phyloP scores from a whole-genome alignment of 2,888 invertebrate genomes.

The Spilosoma lubricipeda region DNA sequence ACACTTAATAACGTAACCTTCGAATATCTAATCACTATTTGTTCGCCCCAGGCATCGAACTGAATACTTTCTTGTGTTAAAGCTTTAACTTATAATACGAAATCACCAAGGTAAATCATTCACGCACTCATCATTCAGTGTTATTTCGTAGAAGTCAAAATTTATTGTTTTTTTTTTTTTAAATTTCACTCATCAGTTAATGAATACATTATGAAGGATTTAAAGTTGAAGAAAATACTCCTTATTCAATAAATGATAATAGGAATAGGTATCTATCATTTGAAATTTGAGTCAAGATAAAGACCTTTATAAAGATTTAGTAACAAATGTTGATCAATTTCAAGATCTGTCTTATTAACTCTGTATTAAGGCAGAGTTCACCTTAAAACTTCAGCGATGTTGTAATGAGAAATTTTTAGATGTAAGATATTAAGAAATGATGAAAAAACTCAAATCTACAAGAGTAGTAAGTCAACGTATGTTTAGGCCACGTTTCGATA shows the following conservation, averaged over 20 bases:
- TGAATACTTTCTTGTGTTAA: background rate
- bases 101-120: background rate
- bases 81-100: background rate
- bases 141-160: background rate
- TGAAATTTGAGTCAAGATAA: background rate
- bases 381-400: background rate
- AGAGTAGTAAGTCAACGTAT: constrained; percentile 8
- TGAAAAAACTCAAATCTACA: background rate
- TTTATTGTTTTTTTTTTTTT: no score
- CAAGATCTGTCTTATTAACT: background rate
- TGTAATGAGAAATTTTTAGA: no score
- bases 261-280: background rate
- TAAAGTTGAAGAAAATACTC: background rate
- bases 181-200: no score
- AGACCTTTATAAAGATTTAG: background rate
- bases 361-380: no score
- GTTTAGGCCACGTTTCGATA: constrained; percentile 42
- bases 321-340: background rate
- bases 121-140: background rate
- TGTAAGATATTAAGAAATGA: background rate
- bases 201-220: no score
- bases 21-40: background rate
- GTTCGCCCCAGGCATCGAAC: background rate
- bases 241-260: background rate
- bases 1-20: background rate